Base-by-base conservation (phyloP, 2,113 vertebrate genomes). In the Procavia capensis region DNA sequence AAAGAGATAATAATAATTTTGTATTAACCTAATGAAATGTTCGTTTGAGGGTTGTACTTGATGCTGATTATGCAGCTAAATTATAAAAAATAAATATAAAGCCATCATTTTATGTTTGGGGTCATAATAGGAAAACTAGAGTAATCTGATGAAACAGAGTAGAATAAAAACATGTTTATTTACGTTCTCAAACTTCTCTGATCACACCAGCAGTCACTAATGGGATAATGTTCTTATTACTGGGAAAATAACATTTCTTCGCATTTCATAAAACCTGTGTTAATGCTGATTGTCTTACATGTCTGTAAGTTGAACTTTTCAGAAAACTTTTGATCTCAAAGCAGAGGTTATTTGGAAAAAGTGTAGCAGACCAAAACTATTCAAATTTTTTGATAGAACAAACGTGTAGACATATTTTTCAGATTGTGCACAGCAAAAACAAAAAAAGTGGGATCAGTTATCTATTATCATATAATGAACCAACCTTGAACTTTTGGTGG, bases 11-110 rank as follows among this genome's bases (percentile, higher is more conserved):
- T 31, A 64, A 57, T 90, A 76, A 64, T 78, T 87, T 72, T 84
- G 9, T 68, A 87, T n/a, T 87, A 85, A 93, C 47, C 16, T 14
- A 41, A 85, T 27, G 39, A 80, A 63, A 61, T 82, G 39, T 85
- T 79, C 85, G 66, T 83, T 85, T 86, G 50, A 79, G 63, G 63
- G 36, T n/a, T n/a, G 6, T 64, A 64, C 61, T 64, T 64, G 31
- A 3, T 64, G 61, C 24, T 64, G 34, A 68, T 68, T 31, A 39
- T 57, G 11, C 27, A 95, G 79, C 20, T 36, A 50, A 64, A 50
- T 81, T 95, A 47, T 68, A 57, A 75, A 39, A 90, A 88, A 66
- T 39, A 76, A 89, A 93, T 75, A 43, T 5, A 61, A 72, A 83
- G 17, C 20, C 41, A 9, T 9, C 72, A 6, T 63, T 72, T 95